phyloP scores from a whole-genome alignment of 2,797 vertebrate genomes.

The Notolabrus celidotus region DNA sequence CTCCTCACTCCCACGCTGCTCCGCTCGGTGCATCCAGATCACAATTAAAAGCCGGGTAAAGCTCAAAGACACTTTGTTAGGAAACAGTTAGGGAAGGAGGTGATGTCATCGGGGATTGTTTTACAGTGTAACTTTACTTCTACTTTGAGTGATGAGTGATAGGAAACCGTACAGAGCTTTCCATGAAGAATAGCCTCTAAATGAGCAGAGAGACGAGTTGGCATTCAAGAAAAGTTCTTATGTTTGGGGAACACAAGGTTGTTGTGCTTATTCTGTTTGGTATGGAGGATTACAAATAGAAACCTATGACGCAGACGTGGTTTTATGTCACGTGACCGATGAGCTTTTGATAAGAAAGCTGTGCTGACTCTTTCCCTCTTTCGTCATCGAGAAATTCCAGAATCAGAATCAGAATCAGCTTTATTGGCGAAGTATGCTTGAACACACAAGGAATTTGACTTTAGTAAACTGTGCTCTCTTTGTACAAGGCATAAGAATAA shows the following conservation, averaged over 20 bases:
- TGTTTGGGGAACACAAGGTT: not conserved
- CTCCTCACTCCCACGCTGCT: constrained; percentile 60
- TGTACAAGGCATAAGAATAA: too few relatives aligned
- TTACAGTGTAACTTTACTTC: not conserved
- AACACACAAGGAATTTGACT: too few relatives aligned
- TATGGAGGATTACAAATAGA: too few relatives aligned
- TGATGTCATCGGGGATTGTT: constrained; percentile 19
- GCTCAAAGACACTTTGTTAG: constrained; percentile 28
- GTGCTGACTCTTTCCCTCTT: too few relatives aligned
- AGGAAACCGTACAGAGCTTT: not conserved
- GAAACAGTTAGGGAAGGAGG: constrained; percentile 35
- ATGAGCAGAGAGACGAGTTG: not conserved
- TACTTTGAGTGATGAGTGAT: not conserved
- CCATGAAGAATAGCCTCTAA: fast-evolving
- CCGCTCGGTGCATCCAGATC: constrained; percentile 9
- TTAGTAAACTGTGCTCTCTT: too few relatives aligned
- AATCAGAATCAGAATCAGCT: too few relatives aligned
- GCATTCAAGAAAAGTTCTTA: not conserved
- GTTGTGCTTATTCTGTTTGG: not conserved
- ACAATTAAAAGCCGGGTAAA: constrained; percentile 34
- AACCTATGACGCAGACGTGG: too few relatives aligned
- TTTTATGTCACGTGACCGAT: too few relatives aligned
- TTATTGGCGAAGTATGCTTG: too few relatives aligned
- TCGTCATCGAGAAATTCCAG: too few relatives aligned
- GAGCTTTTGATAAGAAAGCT: too few relatives aligned